A percentile compares a stretch with the other conserved stretches of the same genome.
Evolutionary conservation across 2,888 invertebrate genomes (phyloP).

Genomic region (Holacanthella duospinosa): DNA sequence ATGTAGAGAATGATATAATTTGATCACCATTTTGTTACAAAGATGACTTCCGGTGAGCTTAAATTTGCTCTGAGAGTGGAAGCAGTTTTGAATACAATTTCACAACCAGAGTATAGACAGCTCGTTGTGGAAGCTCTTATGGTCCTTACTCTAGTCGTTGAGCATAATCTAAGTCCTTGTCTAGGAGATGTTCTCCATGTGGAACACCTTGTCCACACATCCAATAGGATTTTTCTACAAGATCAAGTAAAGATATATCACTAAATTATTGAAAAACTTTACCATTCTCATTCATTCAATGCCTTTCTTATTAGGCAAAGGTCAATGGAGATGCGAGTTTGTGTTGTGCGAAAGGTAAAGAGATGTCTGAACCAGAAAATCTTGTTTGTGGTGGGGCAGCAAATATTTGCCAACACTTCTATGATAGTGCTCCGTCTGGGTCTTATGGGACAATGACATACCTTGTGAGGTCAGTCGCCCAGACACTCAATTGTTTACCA

Average conservation of each 20-base stretch:
- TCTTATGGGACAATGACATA: slow-evolving; percentile 97
- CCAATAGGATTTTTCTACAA: slow-evolving; percentile 86
- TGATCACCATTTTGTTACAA: slow-evolving; percentile 9
- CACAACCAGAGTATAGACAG: slow-evolving; percentile 96
- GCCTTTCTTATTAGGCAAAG: slow-evolving; percentile 63
- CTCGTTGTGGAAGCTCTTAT: slow-evolving; percentile 92
- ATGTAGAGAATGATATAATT: not conserved
- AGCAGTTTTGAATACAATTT: slow-evolving; percentile 89
- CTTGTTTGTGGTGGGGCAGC: slow-evolving; percentile 75
- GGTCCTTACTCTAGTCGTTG: slow-evolving; percentile 76
- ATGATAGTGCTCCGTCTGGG: slow-evolving; percentile 96
- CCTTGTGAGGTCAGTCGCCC: slow-evolving; percentile 71
- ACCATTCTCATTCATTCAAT: not conserved
- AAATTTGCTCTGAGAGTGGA: slow-evolving; percentile 98
- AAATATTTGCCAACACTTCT: slow-evolving; percentile 91
- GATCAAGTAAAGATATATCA: slow-evolving; percentile 75
- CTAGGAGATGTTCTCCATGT: slow-evolving; percentile 74
- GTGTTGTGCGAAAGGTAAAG: slow-evolving; percentile 74
- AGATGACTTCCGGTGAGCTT: slow-evolving; percentile 95
- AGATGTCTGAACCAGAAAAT: slow-evolving; percentile 48
- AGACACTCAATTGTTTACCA: slow-evolving; percentile 56
- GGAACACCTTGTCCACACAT: slow-evolving; percentile 83
- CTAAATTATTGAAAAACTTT: not conserved
- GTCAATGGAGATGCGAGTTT: slow-evolving; percentile 83
- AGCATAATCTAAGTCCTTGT: slow-evolving; percentile 66